Percentiles rank a stretch among this genome's conserved stretches.
Evolutionary conservation across 2,797 vertebrate species (phyloP).

Genomic region (Peromyscus melanophrys): DNA sequence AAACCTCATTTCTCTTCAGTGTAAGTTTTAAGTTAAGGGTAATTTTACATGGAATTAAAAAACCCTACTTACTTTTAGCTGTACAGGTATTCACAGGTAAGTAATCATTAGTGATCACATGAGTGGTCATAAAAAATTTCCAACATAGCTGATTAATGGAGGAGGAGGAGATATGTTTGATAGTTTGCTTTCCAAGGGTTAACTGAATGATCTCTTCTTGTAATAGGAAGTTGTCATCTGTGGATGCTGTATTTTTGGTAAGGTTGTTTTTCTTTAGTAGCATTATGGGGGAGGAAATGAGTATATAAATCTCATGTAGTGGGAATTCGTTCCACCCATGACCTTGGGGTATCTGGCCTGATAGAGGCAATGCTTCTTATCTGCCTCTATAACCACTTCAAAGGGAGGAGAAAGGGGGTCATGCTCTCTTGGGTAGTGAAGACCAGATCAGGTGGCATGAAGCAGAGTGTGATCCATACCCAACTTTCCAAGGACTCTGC

Average conservation of each 20-base stretch:
- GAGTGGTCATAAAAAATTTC: background rate
- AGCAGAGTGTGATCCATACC: too few species aligned
- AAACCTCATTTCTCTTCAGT: background rate
- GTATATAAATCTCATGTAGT: conserved; percentile 26
- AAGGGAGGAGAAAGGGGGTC: too few species aligned
- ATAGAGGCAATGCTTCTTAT: too few species aligned
- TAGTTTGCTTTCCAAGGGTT: conserved; percentile 68
- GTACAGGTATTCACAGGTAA: background rate
- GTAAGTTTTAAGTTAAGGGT: background rate
- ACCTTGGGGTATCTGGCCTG: too few species aligned
- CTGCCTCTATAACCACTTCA: too few species aligned
- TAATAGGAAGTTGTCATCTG: conserved; percentile 70
- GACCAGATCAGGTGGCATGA: too few species aligned
- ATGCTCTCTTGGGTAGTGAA: too few species aligned
- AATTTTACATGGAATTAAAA: background rate
- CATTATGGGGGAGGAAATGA: conserved; percentile 57
- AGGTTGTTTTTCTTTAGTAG: conserved; percentile 44
- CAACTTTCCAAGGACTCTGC: too few species aligned
- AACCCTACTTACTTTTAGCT: background rate
- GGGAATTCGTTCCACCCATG: too few species aligned
- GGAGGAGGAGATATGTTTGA: conserved; percentile 35
- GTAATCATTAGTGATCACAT: conserved; percentile 1
- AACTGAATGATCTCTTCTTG: conserved; percentile 64
- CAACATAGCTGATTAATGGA: background rate
- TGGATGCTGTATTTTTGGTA: conserved; percentile 67